These are phyloP conservation scores for Halocynthia roretzi DNA, from an alignment of 23 tunicate species.

Conservation along the genomic window DNA sequence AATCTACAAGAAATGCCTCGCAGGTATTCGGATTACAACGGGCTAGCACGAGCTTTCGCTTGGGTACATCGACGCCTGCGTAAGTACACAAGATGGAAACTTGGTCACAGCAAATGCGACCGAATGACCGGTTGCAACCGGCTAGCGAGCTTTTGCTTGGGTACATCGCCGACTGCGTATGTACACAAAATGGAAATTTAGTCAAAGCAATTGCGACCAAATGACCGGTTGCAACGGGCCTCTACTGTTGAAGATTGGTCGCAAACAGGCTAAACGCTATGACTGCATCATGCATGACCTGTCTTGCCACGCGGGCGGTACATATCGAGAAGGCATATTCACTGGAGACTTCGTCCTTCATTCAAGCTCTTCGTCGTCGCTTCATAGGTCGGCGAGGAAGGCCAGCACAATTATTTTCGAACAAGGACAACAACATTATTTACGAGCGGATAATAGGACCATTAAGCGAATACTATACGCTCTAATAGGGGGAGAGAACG, in stretches of 20 bases:
- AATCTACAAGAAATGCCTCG: no score
- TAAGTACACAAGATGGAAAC: no score
- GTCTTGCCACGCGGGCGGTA: constrained; percentile 37
- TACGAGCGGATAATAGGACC: constrained; percentile 11
- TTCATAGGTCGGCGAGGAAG: constrained; percentile 26
- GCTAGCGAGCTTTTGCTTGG: no score
- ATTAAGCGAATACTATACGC: constrained; percentile 6
- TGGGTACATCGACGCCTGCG: no score
- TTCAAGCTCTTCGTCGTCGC: constrained; percentile 18
- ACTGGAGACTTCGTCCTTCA: constrained; percentile 25
- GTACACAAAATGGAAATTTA: no score
- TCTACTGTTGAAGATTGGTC: constrained; percentile 19
- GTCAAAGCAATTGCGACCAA: no score
- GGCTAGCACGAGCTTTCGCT: no score
- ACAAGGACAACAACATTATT: constrained; percentile 24
- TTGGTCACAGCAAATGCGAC: no score
- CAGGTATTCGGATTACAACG: no score
- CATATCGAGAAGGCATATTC: constrained; percentile 27
- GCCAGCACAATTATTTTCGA: neutral
- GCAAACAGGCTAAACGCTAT: constrained; percentile 36
- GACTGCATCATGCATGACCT: constrained; percentile 35
- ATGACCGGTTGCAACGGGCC: constrained; percentile 27
- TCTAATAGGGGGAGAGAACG: constrained; percentile 1
- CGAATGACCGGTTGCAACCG: no score
- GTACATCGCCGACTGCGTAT: no score